These are phyloP conservation scores for Tupaia chinensis DNA, from an alignment of 2,113 vertebrate species.

Conservation along the genomic window DNA sequence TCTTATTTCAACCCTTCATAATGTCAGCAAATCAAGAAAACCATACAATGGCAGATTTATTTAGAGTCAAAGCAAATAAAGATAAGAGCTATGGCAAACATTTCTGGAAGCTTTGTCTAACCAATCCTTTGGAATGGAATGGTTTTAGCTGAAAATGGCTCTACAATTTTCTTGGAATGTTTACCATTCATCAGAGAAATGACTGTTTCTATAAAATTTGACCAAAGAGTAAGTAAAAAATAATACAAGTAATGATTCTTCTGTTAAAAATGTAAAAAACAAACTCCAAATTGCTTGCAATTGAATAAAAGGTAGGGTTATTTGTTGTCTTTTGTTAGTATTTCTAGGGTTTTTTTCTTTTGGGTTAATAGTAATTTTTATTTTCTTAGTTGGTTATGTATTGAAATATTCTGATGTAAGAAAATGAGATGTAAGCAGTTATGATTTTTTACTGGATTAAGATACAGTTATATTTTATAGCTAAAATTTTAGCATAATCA, in stretches of 20 bases:
- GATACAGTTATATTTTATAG: neutral
- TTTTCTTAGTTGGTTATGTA: neutral
- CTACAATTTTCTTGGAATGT: constrained; percentile 55
- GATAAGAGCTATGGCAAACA: constrained; percentile 54
- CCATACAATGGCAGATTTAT: constrained; percentile 64
- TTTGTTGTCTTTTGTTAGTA: neutral
- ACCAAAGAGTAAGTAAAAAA: constrained; percentile 43
- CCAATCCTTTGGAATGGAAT: constrained; percentile 44
- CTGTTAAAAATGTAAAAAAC: constrained; percentile 15
- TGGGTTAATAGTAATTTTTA: neutral
- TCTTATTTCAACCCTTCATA: constrained; percentile 73
- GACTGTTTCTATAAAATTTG: constrained; percentile 52
- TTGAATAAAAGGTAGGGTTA: neutral
- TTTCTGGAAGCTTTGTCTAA: constrained; percentile 68
- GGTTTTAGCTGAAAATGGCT: constrained; percentile 42
- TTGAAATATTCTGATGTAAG: constrained; percentile 12
- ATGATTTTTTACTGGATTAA: neutral
- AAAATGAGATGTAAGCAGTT: neutral
- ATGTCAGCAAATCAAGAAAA: constrained; percentile 71
- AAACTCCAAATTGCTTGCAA: neutral
- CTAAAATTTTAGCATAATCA: neutral
- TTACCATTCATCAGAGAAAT: constrained; percentile 65
- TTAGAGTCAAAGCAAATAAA: constrained; percentile 79
- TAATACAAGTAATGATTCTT: neutral
- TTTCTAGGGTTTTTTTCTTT: neutral